phyloP scores from a whole-genome alignment of 2,113 vertebrate species.

The Cyphomyrus plagiostoma region DNA sequence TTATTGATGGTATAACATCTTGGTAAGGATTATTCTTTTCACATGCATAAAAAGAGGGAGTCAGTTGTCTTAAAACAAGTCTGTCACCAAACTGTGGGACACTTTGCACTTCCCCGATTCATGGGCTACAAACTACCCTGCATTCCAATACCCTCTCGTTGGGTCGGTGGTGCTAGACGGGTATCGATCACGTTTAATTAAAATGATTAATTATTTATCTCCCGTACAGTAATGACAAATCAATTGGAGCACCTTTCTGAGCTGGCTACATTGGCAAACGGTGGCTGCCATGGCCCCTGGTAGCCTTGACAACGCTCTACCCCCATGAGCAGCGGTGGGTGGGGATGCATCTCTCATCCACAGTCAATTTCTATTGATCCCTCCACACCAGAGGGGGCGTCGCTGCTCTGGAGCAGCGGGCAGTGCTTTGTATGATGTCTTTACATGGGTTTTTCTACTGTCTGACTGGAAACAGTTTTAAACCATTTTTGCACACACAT shows the following conservation, averaged over 20 bases:
- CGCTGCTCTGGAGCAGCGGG: background rate
- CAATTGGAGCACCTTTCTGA: constrained; percentile 22
- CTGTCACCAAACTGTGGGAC: background rate
- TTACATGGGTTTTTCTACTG: background rate
- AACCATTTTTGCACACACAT: background rate
- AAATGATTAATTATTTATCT: constrained; percentile 30
- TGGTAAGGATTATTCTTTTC: background rate
- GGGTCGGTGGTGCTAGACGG: background rate
- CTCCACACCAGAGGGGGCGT: background rate
- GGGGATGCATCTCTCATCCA: background rate
- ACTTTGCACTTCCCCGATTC: background rate
- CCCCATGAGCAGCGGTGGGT: background rate
- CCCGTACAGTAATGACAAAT: constrained; percentile 30
- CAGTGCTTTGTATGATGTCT: background rate
- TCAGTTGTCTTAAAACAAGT: background rate
- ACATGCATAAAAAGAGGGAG: background rate
- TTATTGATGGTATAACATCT: background rate
- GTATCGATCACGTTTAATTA: constrained; percentile 24
- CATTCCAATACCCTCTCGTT: constrained; percentile 10
- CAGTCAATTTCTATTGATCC: constrained; percentile 4
- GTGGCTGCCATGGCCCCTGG: background rate
- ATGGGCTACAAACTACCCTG: background rate
- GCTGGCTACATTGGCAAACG: background rate
- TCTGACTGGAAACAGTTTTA: background rate
- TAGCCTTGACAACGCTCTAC: constrained; percentile 8